A percentile compares a stretch with the other conserved stretches of the same genome.
These are phyloP conservation scores for Plecotus auritus DNA, from an alignment of 2,113 vertebrate genomes.

Conservation along the genomic window DNA sequence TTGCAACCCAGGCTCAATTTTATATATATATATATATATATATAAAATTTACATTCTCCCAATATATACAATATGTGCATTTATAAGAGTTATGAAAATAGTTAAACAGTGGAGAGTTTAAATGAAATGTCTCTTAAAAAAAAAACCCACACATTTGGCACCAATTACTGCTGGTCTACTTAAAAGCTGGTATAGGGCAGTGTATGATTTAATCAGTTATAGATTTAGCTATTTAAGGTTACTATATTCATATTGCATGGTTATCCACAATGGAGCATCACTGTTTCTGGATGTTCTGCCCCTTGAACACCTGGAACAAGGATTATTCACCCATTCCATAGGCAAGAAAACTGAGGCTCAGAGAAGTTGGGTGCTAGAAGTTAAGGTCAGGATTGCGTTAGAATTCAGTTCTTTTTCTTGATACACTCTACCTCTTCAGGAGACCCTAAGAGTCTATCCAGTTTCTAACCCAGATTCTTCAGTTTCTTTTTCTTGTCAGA, in stretches of 20 bases:
- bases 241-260: neutral
- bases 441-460: neutral
- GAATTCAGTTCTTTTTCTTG: neutral
- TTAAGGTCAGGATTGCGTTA: neutral
- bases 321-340: neutral
- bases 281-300: neutral
- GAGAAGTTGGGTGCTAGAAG: neutral
- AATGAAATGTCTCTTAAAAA: neutral
- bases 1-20: no score
- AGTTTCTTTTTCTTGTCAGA: neutral
- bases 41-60: neutral
- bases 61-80: neutral
- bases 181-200: neutral
- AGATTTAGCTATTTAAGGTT: neutral
- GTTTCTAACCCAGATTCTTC: constrained; percentile 29
- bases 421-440: neutral
- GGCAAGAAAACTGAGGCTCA: neutral
- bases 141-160: neutral
- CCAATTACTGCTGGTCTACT: neutral
- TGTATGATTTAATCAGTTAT: neutral
- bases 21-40: no score
- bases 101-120: neutral
- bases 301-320: neutral
- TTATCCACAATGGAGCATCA: neutral
- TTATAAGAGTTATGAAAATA: constrained; percentile 37